phyloP scores from a whole-genome alignment of 2,797 vertebrate species.

The Brachymystax lenok region DNA sequence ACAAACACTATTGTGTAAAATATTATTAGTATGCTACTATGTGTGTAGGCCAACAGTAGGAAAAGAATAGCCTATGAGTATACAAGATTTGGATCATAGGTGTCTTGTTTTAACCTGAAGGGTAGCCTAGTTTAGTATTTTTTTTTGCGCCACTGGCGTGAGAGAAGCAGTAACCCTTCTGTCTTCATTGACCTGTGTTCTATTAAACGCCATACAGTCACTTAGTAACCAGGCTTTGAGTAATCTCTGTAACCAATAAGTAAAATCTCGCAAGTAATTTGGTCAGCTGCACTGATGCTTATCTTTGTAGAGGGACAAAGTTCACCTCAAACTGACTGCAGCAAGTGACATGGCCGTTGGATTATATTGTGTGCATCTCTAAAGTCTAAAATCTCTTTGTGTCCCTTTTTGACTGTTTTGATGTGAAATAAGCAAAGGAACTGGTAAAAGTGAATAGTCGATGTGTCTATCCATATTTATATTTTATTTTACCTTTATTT shows the following conservation, averaged over 20 bases:
- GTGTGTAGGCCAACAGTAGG: background rate
- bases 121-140: background rate
- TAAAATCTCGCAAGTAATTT: too few species aligned
- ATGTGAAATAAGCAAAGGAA: background rate
- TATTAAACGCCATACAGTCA: slow-evolving; percentile 10
- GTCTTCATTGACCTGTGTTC: background rate
- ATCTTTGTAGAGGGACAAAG: slow-evolving; percentile 12
- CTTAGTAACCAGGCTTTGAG: slow-evolving; percentile 16
- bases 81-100: background rate
- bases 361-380: background rate
- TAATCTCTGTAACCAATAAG: background rate
- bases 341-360: background rate
- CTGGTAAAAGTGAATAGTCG: background rate
- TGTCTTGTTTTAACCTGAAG: background rate
- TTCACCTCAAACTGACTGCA: background rate
- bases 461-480: background rate
- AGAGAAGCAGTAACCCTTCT: background rate
- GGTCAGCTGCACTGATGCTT: background rate
- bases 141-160: background rate
- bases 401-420: background rate
- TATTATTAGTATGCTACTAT: background rate
- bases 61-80: too few species aligned
- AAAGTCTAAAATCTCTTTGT: background rate
- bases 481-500: background rate
- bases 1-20: background rate